These are phyloP conservation scores for Drepana arcuata DNA, from an alignment of 1,140 invertebrate species.

Conservation along the genomic window DNA sequence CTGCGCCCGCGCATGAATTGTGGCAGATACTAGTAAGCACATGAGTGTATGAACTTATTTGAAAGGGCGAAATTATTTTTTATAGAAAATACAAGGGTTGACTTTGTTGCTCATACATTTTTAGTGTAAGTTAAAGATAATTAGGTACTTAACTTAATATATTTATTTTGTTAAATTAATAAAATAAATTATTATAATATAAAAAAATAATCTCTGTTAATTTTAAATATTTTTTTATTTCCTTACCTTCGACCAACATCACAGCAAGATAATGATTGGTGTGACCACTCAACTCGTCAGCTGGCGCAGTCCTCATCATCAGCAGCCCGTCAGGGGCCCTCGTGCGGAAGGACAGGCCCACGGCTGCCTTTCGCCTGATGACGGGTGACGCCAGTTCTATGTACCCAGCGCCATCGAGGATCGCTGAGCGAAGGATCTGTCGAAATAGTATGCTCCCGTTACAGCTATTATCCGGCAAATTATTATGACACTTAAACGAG, in stretches of 20 bases:
- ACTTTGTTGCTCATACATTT: too few species aligned
- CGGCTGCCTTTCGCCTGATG: slow-evolving; percentile 76
- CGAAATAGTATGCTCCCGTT: neutral
- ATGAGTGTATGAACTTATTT: too few species aligned
- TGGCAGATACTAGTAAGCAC: too few species aligned
- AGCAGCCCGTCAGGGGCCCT: slow-evolving; percentile 79
- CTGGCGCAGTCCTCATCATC: slow-evolving; percentile 79
- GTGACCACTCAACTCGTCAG: slow-evolving; percentile 37
- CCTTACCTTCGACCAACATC: slow-evolving; percentile 45
- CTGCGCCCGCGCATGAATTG: too few species aligned
- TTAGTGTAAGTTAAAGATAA: too few species aligned
- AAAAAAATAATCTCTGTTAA: too few species aligned
- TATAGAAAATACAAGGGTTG: neutral
- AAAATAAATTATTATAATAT: too few species aligned
- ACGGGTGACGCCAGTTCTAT: slow-evolving; percentile 80
- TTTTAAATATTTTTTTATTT: too few species aligned
- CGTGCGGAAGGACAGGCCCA: slow-evolving; percentile 87
- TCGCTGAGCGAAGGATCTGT: slow-evolving; percentile 44
- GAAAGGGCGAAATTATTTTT: neutral
- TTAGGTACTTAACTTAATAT: too few species aligned
- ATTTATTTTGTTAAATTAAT: too few species aligned
- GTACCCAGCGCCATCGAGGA: slow-evolving; percentile 80
- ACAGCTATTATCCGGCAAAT: neutral
- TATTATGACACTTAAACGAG: too few species aligned
- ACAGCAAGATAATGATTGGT: slow-evolving; percentile 52